phyloP scores from a whole-genome alignment of 2,888 invertebrate species.

The Acronicta leporina region DNA sequence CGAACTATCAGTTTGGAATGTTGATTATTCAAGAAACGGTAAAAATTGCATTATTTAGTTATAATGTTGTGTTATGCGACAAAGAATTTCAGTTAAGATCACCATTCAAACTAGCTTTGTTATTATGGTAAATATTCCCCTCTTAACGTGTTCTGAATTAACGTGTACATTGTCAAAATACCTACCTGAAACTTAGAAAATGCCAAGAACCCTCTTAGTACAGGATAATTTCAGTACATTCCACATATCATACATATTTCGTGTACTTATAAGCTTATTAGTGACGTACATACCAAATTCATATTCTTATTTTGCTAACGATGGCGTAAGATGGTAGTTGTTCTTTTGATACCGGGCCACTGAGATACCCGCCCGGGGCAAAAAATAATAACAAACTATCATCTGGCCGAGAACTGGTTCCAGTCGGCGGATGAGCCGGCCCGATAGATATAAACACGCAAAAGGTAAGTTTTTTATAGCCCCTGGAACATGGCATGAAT shows the following conservation, averaged over 20 bases:
- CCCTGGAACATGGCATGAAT: slow-evolving; percentile 45
- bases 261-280: slow-evolving; percentile 24
- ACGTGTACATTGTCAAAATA: slow-evolving; percentile 16
- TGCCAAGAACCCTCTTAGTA: background rate
- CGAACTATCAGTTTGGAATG: background rate
- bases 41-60: background rate
- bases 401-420: slow-evolving; percentile 83
- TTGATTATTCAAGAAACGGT: background rate
- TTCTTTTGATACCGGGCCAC: slow-evolving; percentile 58
- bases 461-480: slow-evolving; percentile 71
- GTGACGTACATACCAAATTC: slow-evolving; percentile 23
- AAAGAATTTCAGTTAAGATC: background rate
- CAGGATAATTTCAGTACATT: slow-evolving; percentile 21
- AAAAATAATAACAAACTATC: slow-evolving; percentile 85
- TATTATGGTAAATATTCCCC: slow-evolving; percentile 26
- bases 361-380: slow-evolving; percentile 65
- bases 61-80: background rate
- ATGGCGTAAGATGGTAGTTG: slow-evolving; percentile 62
- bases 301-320: slow-evolving; percentile 46
- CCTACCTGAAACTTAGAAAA: slow-evolving; percentile 12
- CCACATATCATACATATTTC: slow-evolving; percentile 16
- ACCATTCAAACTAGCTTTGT: slow-evolving; percentile 21
- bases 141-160: slow-evolving; percentile 5
- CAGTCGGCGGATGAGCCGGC: slow-evolving; percentile 71
- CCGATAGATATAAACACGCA: slow-evolving; percentile 73